Percentiles rank a stretch among this genome's conserved stretches.
Conservation (phyloP, 2,888 invertebrate genomes). For the Imbricaverruca yamaguchii region DNA sequence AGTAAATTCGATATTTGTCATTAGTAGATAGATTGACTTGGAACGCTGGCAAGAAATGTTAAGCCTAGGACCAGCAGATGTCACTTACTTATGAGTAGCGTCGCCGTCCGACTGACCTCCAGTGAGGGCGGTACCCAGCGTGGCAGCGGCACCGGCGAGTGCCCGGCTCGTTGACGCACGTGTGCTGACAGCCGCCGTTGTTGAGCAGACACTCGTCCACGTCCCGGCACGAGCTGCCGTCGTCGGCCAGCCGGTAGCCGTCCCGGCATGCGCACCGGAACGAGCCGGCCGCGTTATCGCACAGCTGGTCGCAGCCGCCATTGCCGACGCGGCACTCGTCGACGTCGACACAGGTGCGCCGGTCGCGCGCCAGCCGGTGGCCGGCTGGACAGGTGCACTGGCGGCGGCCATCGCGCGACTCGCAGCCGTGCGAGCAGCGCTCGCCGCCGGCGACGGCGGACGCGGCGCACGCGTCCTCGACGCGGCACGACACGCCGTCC, state of each 20-base stretch:
- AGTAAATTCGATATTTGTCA: too few relatives aligned
- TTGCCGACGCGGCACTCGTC: slow-evolving; percentile 53
- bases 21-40: too few relatives aligned
- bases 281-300: slow-evolving; percentile 66
- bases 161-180: slow-evolving; percentile 1
- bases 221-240: slow-evolving; percentile 41
- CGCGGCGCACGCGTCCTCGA: not conserved
- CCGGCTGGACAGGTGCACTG: not conserved
- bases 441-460: not conserved
- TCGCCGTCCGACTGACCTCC: not conserved
- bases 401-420: not conserved
- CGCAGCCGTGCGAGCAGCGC: slow-evolving; percentile 6
- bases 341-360: slow-evolving; percentile 45
- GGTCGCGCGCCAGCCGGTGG: slow-evolving; percentile 25
- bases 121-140: not conserved
- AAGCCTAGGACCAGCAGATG: too few relatives aligned
- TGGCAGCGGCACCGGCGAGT: not conserved
- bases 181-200: slow-evolving; percentile 48
- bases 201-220: slow-evolving; percentile 43
- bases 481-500: not conserved
- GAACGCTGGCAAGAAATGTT: too few relatives aligned
- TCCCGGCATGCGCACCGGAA: slow-evolving; percentile 77
- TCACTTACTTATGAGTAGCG: too few relatives aligned
- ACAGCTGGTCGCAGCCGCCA: slow-evolving; percentile 57
- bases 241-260: slow-evolving; percentile 60